Conservation (phyloP, 2,113 vertebrate genomes). For the Catharus bicknelli region DNA sequence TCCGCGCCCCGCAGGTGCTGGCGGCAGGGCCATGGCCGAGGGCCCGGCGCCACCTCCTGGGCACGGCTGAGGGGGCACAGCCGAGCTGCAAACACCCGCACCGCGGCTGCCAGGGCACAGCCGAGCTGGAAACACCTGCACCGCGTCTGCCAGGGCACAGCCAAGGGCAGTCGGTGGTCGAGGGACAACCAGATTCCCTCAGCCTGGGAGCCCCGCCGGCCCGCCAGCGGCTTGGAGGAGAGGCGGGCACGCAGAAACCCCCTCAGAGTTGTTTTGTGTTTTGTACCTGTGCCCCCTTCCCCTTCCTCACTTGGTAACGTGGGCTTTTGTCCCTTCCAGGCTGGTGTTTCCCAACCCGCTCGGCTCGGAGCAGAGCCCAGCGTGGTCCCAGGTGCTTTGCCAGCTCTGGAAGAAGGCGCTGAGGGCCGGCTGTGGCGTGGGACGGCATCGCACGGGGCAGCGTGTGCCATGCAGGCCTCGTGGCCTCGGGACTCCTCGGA, state of each 20-base stretch:
- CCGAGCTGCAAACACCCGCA: too few species aligned
- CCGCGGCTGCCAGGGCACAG: background rate
- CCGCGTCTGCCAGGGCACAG: background rate
- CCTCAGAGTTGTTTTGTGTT: background rate
- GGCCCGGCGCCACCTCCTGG: slow-evolving; percentile 55
- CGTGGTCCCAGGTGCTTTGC: background rate
- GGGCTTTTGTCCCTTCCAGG: background rate
- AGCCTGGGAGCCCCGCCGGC: background rate
- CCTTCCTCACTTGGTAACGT: rapidly evolving
- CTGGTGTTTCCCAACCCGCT: background rate
- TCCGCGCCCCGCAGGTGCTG: background rate
- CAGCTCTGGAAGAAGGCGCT: rapidly evolving
- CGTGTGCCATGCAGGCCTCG: rapidly evolving
- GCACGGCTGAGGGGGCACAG: background rate
- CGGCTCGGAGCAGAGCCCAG: background rate
- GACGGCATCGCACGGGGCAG: rapidly evolving
- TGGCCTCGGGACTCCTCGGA: background rate
- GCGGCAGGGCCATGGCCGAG: background rate
- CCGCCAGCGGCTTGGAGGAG: background rate
- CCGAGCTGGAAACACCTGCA: too few species aligned
- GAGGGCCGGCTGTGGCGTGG: background rate
- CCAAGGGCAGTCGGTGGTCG: background rate
- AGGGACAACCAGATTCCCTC: background rate
- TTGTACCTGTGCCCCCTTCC: background rate
- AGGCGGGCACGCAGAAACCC: background rate